These are phyloP conservation scores for Strix aluco DNA, from an alignment of 2,113 vertebrate species.

Conservation along the genomic window DNA sequence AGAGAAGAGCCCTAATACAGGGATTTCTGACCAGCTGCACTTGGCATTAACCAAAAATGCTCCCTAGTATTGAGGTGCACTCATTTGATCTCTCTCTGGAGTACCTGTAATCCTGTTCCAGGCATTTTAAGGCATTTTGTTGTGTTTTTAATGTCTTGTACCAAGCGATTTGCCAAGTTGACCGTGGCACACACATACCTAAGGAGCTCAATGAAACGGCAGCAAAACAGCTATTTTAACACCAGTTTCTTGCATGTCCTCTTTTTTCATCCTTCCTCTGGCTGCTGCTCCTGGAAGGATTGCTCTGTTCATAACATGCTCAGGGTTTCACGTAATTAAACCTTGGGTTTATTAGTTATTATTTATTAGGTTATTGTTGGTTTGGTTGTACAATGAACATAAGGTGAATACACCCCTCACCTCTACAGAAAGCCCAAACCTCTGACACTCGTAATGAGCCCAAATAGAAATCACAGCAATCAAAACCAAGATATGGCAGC, in stretches of 20 bases:
- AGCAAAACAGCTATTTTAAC: neutral
- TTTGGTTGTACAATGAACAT: neutral
- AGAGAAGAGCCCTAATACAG: neutral
- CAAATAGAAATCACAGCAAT: conserved; percentile 27
- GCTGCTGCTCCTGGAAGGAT: neutral
- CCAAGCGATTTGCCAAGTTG: fast-evolving
- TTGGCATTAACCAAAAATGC: neutral
- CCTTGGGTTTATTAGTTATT: neutral
- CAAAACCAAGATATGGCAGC: conserved; percentile 17
- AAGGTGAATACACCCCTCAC: neutral
- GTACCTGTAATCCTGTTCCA: neutral
- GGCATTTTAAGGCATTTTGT: neutral
- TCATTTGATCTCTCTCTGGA: neutral
- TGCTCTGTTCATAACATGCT: neutral
- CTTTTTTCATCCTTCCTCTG: neutral
- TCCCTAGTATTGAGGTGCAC: neutral
- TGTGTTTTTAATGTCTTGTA: neutral
- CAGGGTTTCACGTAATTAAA: neutral
- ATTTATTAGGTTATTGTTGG: conserved; percentile 1
- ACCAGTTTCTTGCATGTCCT: neutral
- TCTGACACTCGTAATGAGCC: neutral
- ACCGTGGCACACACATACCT: fast-evolving
- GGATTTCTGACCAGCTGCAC: neutral
- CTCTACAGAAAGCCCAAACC: neutral
- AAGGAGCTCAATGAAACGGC: neutral